These are phyloP conservation scores for Leptosomus discolor DNA, from an alignment of 2,113 vertebrate species.

Conservation along the genomic window DNA sequence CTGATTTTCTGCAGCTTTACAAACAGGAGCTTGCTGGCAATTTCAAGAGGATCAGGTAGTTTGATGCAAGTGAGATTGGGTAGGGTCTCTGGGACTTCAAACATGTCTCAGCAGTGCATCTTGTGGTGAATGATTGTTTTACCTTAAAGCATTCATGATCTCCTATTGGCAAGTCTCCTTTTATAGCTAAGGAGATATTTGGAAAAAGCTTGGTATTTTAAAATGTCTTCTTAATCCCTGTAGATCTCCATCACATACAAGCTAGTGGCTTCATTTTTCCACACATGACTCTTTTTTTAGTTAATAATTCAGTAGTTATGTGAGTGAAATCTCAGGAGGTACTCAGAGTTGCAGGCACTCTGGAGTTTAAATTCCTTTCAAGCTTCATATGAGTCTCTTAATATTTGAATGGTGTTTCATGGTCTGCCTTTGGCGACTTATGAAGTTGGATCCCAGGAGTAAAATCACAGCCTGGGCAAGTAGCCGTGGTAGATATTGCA, in stretches of 20 bases:
- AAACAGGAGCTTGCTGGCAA: conserved; percentile 18
- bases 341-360: neutral
- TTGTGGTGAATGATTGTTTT: neutral
- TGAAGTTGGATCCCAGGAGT: conserved; percentile 7
- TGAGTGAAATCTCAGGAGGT: conserved; percentile 11
- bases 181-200: neutral
- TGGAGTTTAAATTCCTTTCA: conserved; percentile 6
- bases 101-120: neutral
- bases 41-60: conserved; percentile 40
- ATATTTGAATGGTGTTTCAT: conserved; percentile 9
- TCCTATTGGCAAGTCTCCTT: neutral
- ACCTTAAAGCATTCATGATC: neutral
- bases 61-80: neutral
- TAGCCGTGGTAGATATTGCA: neutral
- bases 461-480: conserved; percentile 18
- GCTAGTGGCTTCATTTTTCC: conserved; percentile 26
- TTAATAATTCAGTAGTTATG: conserved; percentile 34
- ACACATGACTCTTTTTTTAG: neutral
- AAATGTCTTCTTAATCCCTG: conserved; percentile 17
- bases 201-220: conserved; percentile 15
- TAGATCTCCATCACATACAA: neutral
- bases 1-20: conserved; percentile 66
- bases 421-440: neutral
- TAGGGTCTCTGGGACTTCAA: neutral
- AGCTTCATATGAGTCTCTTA: conserved; percentile 2